Base-by-base conservation (phyloP, 2,113 vertebrate genomes). In the Gopherus flavomarginatus region DNA sequence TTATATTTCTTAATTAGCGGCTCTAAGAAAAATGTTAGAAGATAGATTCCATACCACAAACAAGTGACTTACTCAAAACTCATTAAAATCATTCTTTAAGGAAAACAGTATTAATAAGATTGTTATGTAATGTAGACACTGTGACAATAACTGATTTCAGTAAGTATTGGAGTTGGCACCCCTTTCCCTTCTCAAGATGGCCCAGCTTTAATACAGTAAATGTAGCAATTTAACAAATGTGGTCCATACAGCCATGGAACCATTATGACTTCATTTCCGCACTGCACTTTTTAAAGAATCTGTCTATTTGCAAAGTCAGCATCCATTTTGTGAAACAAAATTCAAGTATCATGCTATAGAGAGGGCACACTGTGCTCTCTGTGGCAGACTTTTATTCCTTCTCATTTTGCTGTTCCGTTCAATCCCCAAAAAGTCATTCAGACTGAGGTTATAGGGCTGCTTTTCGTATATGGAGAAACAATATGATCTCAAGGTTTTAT, bases 261-360 rank as follows among this genome's bases (percentile, higher is more conserved):
- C 62, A 81, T 42, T 44, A 26, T 1, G 35, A 17, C 3, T 13
- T 53, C 44, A 9, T 22, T 69, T 65, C 72, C 54, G 29, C 79
- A n/a, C 62, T 24, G 62, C 81, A 6, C 9, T 78, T 47, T 47
- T 44, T 47, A 78, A 47, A 47, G 42, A 47, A 78, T 4, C 50
- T 44, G 8, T 17, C 31, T 47, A n/a, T 42, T 78, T 77, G 82
- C 88, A 84, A 81, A 82, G 11, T 90, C 85, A 90, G 92, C 83
- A 94, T 78, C 69, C 89, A 83, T 96, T 94, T 96, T 8, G 56
- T n/a, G 1, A 86, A 83, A 53, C 19, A 38, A 22, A 14, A 75
- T 77, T 78, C 7, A 14, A 47, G 26, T 26, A 77, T 27, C 24
- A 14, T 47, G 11, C 2, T 5, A 6, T 0, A 84, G 91, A 81